These are phyloP conservation scores for Netelia fuscicornis DNA, from an alignment of 2,888 invertebrate species.

Conservation along the genomic window DNA sequence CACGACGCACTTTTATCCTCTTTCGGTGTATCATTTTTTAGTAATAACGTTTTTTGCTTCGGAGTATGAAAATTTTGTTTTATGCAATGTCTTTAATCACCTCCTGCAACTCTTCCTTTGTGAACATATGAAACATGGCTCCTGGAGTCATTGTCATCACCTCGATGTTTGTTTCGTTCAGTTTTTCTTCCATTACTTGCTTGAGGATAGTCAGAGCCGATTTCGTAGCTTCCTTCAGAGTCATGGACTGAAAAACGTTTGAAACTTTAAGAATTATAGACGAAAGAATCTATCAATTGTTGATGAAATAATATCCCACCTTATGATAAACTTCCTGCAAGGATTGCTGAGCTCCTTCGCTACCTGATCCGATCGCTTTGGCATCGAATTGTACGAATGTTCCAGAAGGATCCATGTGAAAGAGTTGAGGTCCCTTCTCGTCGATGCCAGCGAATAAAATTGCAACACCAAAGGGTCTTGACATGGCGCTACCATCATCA, in stretches of 20 bases:
- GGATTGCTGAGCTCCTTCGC: slow-evolving; percentile 99
- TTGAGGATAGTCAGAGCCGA: slow-evolving; percentile 97
- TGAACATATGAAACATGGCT: slow-evolving; percentile 94
- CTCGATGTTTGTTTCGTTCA: slow-evolving; percentile 98
- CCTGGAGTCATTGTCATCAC: slow-evolving; percentile 96
- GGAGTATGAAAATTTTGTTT: slow-evolving; percentile 69
- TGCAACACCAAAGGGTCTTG: slow-evolving; percentile 99
- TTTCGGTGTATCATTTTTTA: slow-evolving; percentile 49
- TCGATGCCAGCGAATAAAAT: slow-evolving; percentile 98
- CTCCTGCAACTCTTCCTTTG: slow-evolving; percentile 95
- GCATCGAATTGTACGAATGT: slow-evolving; percentile 99
- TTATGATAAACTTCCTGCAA: slow-evolving; percentile 89
- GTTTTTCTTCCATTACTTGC: slow-evolving; percentile 99
- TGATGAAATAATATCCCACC: slow-evolving; percentile 75
- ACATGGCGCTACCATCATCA: slow-evolving; percentile 97
- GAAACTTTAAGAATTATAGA: background rate
- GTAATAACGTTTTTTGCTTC: slow-evolving; percentile 40
- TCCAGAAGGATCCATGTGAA: slow-evolving; percentile 99
- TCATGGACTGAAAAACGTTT: slow-evolving; percentile 90
- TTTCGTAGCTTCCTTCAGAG: slow-evolving; percentile 96
- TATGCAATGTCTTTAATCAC: slow-evolving; percentile 92
- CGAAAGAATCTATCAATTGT: background rate
- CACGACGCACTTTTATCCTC: slow-evolving; percentile 52
- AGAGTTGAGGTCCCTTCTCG: slow-evolving; percentile 96
- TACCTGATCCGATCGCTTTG: slow-evolving; percentile 99